These are phyloP conservation scores for Erynnis tages DNA, from an alignment of 2,888 invertebrate species.

Conservation along the genomic window DNA sequence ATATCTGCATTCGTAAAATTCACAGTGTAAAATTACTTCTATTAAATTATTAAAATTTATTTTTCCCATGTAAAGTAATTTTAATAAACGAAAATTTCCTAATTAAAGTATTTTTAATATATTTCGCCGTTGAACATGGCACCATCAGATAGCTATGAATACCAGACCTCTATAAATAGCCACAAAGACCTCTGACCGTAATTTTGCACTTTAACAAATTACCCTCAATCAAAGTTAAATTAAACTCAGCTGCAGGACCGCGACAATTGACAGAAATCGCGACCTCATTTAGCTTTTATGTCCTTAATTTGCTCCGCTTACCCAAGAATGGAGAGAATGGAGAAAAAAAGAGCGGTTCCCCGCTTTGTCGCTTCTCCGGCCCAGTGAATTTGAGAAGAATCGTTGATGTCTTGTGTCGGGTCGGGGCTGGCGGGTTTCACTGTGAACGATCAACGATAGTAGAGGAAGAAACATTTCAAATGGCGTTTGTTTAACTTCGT, in stretches of 20 bases:
- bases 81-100: background rate
- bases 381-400: constrained; percentile 52
- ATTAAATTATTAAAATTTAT: too few species aligned
- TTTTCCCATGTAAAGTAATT: too few species aligned
- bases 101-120: background rate
- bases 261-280: constrained; percentile 62
- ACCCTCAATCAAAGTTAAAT: constrained; percentile 35
- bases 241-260: constrained; percentile 33
- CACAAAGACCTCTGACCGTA: constrained; percentile 19
- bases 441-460: too few species aligned
- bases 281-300: constrained; percentile 68
- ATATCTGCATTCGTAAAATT: too few species aligned
- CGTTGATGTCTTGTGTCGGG: constrained; percentile 35
- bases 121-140: background rate
- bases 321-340: constrained; percentile 41
- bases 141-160: background rate
- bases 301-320: constrained; percentile 69
- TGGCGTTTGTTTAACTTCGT: too few species aligned
- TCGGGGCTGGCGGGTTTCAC: too few species aligned
- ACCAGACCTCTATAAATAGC: background rate
- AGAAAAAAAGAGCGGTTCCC: constrained; percentile 54
- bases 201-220: constrained; percentile 28
- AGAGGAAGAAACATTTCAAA: too few species aligned
- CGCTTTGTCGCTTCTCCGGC: constrained; percentile 52
- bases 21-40: too few species aligned